Conservation (phyloP, 1,140 invertebrate genomes). For the Diachasma alloeum region DNA sequence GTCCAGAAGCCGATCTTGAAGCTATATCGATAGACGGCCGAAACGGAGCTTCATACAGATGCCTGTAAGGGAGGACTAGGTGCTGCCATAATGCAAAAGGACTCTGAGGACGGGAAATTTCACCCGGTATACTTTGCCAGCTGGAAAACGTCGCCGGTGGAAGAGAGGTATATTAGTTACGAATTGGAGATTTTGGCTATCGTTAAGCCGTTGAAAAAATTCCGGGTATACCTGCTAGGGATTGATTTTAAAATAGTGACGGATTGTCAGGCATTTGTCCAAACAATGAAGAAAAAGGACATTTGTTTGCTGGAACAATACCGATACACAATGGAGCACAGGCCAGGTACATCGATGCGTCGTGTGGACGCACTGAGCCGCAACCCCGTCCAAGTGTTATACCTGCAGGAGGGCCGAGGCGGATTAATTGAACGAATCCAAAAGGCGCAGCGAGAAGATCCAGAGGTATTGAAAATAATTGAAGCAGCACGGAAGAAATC, state of each 20-base stretch:
- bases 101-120: no score
- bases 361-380: constrained; percentile 51
- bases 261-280: constrained; percentile 42
- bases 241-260: constrained; percentile 16
- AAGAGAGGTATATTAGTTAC: neutral
- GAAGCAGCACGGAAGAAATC: neutral
- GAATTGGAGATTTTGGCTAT: neutral
- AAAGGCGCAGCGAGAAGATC: constrained; percentile 17
- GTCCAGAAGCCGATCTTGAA: neutral
- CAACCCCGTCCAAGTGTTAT: constrained; percentile 28
- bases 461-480: constrained; percentile 7
- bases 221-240: constrained; percentile 15
- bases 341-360: constrained; percentile 37
- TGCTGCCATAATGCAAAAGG: constrained; percentile 5
- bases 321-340: constrained; percentile 41
- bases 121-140: no score
- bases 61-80: constrained; percentile 34
- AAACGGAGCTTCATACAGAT: constrained; percentile 45
- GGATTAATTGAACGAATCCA: constrained; percentile 1
- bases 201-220: constrained; percentile 7
- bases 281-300: constrained; percentile 41
- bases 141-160: neutral
- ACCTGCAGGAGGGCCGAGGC: neutral
- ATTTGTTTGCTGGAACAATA: constrained; percentile 42
- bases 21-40: constrained; percentile 14